Base-by-base conservation (phyloP, 1,140 invertebrate species). In the Drosophila pachea region DNA sequence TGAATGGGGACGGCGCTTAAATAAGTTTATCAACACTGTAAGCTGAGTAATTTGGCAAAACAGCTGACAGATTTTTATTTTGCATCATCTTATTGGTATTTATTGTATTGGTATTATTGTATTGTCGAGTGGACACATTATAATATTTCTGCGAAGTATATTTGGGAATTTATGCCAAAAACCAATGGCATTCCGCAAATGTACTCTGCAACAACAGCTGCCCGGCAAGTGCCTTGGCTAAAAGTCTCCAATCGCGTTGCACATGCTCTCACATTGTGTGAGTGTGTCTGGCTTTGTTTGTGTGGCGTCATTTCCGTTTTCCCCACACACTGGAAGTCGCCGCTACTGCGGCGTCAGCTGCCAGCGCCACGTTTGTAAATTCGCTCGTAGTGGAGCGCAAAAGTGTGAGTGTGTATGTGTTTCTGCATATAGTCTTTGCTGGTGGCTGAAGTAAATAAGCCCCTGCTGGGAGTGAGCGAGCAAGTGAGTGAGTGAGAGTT, bases 241-340 rank as follows among this genome's bases (percentile, higher is more conserved):
- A 81, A 81, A 81, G 77, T 81, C 78, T 81, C 73, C 77, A 75
- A 65, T 62, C 40, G 12, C 68, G 76, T 75, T 79, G 65, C 77
- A 81, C 60, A 74, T 81, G 65, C 55, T 68, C 59, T 63, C 43
- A 29, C 63, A 52, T n/a, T 38, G 5, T 32, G 9, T 33, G 12
- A 33, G 38, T 38, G 38, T 38, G 29, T 40, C 4, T 55, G 36
- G 16, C 8, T 53, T 35, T 42, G 40, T 50, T 40, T 56, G 59
- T 81, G 77, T 74, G 77, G 78, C 77, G 78, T 83, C 78, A 81
- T 81, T 81, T 83, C 78, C 78, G 78, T 77, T 82, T 83, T 82
- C 76, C 74, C 78, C 78, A 76, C 68, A 73, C 70, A 73, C 62
- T 76, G 76, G 74, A 78, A 78, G 31, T 47, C 45, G 54, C 62